A percentile compares a stretch with the other conserved stretches of the same genome.
phyloP scores from a whole-genome alignment of 1,140 invertebrate genomes.

The Chionoecetes opilio region DNA sequence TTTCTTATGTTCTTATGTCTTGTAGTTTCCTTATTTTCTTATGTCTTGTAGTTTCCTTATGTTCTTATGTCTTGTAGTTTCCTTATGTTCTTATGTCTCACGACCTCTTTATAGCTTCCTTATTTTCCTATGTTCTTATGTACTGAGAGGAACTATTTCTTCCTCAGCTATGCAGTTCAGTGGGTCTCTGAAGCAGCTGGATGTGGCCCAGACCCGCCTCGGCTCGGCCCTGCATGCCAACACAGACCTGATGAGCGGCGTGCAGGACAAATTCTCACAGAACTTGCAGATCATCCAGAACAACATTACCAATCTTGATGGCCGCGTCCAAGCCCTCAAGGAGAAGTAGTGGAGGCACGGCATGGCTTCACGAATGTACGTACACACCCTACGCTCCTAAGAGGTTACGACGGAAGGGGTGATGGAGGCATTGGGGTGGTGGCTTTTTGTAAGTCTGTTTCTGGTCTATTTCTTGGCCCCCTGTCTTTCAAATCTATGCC shows the following conservation, averaged over 20 bases:
- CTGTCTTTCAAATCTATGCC: neutral
- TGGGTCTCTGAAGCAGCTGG: constrained; percentile 92
- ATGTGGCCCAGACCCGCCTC: constrained; percentile 91
- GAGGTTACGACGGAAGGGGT: neutral
- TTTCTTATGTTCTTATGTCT: too few relatives aligned
- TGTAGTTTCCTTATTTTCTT: too few relatives aligned
- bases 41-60: too few relatives aligned
- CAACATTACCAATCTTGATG: constrained; percentile 90
- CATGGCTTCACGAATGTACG: neutral
- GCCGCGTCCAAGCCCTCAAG: constrained; percentile 87
- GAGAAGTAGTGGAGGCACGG: constrained; percentile 33
- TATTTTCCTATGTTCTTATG: too few relatives aligned
- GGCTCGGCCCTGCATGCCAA: constrained; percentile 89
- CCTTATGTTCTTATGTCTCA: too few relatives aligned
- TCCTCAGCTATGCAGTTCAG: constrained; percentile 92
- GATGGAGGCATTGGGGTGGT: neutral
- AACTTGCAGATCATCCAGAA: constrained; percentile 89
- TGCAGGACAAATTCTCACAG: constrained; percentile 90
- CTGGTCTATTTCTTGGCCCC: neutral
- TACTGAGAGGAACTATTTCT: too few relatives aligned
- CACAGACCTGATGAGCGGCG: constrained; percentile 90
- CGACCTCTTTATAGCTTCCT: too few relatives aligned
- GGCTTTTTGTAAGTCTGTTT: neutral
- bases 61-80: too few relatives aligned
- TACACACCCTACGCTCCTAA: neutral